phyloP scores from a whole-genome alignment of 2,797 vertebrate genomes.

The Coreius guichenoti region DNA sequence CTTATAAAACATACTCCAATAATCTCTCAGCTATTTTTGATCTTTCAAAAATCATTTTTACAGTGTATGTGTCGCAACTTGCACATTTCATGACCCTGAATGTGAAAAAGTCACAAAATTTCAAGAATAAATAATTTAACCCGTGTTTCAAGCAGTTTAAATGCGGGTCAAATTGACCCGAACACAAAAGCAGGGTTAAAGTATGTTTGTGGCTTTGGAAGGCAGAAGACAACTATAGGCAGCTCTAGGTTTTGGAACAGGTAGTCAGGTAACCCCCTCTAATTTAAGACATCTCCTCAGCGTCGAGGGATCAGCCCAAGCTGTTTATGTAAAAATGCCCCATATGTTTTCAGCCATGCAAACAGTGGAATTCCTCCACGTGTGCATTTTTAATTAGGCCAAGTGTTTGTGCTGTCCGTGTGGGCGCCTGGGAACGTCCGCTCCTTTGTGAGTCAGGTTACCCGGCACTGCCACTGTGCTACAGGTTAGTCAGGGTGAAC shows the following conservation, averaged over 20 bases:
- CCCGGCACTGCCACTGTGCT: constrained; percentile 63
- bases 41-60: not conserved
- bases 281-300: constrained; percentile 8
- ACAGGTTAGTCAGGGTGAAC: constrained; percentile 49
- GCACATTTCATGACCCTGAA: not conserved
- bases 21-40: too few relatives aligned
- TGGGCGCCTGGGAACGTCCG: constrained; percentile 6
- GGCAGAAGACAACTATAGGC: not conserved
- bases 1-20: too few relatives aligned
- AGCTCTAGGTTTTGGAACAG: not conserved
- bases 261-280: constrained; percentile 1
- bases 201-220: not conserved
- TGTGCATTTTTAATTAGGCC: constrained; percentile 37
- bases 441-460: constrained; percentile 10
- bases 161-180: not conserved
- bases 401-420: constrained; percentile 38
- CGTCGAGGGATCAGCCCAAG: not conserved
- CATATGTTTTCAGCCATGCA: constrained; percentile 18
- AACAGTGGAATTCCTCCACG: constrained; percentile 30
- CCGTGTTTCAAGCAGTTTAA: not conserved
- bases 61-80: not conserved
- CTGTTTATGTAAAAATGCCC: constrained; percentile 28
- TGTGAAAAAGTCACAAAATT: not conserved
- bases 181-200: not conserved
- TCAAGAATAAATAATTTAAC: not conserved